These are phyloP conservation scores for Ciconia boyciana DNA, from an alignment of 2,113 vertebrate species.

Conservation along the genomic window DNA sequence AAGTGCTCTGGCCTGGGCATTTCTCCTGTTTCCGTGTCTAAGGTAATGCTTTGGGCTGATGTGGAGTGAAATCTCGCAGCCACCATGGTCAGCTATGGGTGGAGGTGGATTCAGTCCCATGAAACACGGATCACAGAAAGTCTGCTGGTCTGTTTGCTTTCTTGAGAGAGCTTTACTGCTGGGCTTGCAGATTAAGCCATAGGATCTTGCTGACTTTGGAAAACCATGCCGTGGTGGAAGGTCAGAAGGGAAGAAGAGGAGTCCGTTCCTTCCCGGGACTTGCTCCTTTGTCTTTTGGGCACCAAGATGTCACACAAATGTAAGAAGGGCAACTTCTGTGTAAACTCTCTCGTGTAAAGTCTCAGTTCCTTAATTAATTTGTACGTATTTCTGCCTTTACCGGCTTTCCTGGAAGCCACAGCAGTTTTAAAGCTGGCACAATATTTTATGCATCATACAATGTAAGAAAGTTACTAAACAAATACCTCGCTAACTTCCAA, in stretches of 20 bases:
- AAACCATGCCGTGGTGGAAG: background rate
- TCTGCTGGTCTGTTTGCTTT: background rate
- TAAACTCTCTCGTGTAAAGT: fast-evolving
- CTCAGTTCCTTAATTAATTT: background rate
- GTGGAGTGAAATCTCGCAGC: fast-evolving
- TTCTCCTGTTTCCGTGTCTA: background rate
- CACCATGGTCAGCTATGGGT: background rate
- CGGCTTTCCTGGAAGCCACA: background rate
- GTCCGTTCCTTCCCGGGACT: background rate
- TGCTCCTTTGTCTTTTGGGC: background rate
- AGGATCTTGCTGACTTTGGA: too few species aligned
- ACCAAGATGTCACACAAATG: background rate
- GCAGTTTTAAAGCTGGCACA: background rate
- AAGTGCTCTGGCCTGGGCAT: background rate
- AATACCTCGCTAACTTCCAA: too few species aligned
- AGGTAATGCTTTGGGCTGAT: background rate
- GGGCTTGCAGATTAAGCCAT: background rate
- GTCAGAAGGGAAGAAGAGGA: background rate
- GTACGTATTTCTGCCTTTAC: background rate
- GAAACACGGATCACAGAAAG: background rate
- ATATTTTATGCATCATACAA: fast-evolving
- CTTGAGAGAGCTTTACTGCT: background rate
- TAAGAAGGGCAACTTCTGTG: background rate
- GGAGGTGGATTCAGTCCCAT: background rate
- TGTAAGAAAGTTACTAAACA: background rate